These are phyloP conservation scores for Paratrypauchen microcephalus DNA, from an alignment of 2,797 vertebrate species.

Conservation along the genomic window DNA sequence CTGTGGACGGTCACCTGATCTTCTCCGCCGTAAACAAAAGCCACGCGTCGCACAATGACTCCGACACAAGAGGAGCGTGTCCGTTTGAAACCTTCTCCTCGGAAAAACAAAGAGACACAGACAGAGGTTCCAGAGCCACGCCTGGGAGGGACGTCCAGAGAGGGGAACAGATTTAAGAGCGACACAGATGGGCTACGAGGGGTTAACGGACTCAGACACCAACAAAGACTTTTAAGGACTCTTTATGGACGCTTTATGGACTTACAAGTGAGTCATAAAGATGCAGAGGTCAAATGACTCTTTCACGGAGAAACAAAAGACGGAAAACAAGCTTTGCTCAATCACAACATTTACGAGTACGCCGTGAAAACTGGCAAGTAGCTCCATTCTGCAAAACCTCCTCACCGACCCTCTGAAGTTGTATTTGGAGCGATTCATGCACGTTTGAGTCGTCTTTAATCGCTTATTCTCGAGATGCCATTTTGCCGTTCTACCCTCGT, in stretches of 20 bases:
- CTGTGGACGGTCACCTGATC: neutral
- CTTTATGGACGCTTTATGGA: neutral
- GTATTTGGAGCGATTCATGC: too few species aligned
- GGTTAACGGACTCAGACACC: neutral
- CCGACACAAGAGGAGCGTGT: slow-evolving; percentile 4
- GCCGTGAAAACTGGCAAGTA: too few species aligned
- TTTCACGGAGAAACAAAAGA: neutral
- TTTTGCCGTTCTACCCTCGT: too few species aligned
- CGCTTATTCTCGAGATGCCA: too few species aligned
- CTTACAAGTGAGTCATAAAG: slow-evolving; percentile 3
- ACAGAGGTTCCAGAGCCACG: neutral
- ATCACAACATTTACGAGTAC: neutral
- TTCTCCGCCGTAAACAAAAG: neutral
- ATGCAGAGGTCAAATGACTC: neutral
- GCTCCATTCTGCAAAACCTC: too few species aligned
- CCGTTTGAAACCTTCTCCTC: neutral
- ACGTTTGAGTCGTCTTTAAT: too few species aligned
- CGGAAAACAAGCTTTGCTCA: neutral
- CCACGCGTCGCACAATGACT: slow-evolving; percentile 6
- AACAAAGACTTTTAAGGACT: slow-evolving; percentile 18
- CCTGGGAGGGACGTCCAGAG: slow-evolving; percentile 1
- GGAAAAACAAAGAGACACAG: neutral
- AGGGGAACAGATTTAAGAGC: neutral
- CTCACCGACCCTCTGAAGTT: too few species aligned
- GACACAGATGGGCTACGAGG: slow-evolving; percentile 3